These are phyloP conservation scores for Invenusta paracnida DNA, from an alignment of 2,888 invertebrate genomes.

Conservation along the genomic window DNA sequence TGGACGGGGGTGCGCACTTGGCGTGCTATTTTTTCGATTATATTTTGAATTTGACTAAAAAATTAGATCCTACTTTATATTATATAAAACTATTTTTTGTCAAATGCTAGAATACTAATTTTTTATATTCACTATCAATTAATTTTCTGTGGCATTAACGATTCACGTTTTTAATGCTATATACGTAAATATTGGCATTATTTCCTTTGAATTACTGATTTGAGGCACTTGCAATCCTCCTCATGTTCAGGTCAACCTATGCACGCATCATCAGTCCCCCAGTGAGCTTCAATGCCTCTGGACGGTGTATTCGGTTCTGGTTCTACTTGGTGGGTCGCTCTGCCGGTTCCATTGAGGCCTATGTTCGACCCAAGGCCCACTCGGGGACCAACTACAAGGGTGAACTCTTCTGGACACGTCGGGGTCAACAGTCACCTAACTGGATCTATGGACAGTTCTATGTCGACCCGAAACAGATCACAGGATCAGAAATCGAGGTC, in stretches of 20 bases:
- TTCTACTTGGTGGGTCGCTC: slow-evolving; percentile 52
- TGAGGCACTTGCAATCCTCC: too few species aligned
- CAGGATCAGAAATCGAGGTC: neutral
- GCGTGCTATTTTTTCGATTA: too few species aligned
- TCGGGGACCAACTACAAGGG: neutral
- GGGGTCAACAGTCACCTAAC: slow-evolving; percentile 25
- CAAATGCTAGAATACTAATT: too few species aligned
- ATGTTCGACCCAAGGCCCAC: neutral
- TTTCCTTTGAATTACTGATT: too few species aligned
- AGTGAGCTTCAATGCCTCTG: neutral
- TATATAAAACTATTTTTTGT: too few species aligned
- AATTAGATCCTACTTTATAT: too few species aligned
- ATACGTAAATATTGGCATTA: too few species aligned
- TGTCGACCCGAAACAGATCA: neutral
- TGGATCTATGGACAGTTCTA: slow-evolving; percentile 37
- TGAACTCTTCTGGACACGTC: slow-evolving; percentile 37
- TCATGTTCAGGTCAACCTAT: neutral
- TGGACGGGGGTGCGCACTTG: too few species aligned
- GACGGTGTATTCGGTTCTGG: slow-evolving; percentile 49
- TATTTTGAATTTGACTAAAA: too few species aligned
- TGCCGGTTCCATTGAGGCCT: neutral
- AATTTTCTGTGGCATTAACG: too few species aligned
- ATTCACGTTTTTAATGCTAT: too few species aligned
- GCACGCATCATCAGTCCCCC: slow-evolving; percentile 38
- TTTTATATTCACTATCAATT: too few species aligned